phyloP scores from a whole-genome alignment of 2,113 vertebrate genomes.

The Apaloderma vittatum region DNA sequence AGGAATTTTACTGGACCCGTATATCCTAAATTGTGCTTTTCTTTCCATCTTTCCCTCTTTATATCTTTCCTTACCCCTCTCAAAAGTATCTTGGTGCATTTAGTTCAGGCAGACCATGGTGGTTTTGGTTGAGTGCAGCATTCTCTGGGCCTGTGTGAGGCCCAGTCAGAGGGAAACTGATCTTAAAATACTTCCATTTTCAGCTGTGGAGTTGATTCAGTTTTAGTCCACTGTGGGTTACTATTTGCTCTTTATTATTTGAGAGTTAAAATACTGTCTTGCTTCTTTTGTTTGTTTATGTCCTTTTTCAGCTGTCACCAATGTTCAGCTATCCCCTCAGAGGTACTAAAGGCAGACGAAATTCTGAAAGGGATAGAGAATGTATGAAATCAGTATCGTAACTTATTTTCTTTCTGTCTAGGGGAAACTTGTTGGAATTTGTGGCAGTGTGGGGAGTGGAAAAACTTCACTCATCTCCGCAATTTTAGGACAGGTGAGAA shows the following conservation, averaged over 20 bases:
- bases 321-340: background rate
- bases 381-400: background rate
- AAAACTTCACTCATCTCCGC: slow-evolving; percentile 93
- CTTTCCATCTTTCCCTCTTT: background rate
- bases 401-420: slow-evolving; percentile 41
- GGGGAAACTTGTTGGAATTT: slow-evolving; percentile 93
- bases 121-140: background rate
- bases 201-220: background rate
- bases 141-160: background rate
- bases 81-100: background rate
- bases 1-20: background rate
- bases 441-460: slow-evolving; percentile 93
- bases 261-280: background rate
- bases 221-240: background rate
- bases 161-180: background rate
- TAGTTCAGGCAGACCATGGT: background rate
- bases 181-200: background rate
- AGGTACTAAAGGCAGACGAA: background rate
- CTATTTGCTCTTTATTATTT: background rate
- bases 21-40: background rate
- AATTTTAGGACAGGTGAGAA: slow-evolving; percentile 91
- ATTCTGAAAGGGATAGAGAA: background rate
- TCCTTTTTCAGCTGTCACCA: background rate
- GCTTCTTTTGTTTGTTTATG: background rate
- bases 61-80: background rate